Evolutionary conservation across 2,797 vertebrate genomes (phyloP).

Genomic region (Pangasius krempfi): DNA sequence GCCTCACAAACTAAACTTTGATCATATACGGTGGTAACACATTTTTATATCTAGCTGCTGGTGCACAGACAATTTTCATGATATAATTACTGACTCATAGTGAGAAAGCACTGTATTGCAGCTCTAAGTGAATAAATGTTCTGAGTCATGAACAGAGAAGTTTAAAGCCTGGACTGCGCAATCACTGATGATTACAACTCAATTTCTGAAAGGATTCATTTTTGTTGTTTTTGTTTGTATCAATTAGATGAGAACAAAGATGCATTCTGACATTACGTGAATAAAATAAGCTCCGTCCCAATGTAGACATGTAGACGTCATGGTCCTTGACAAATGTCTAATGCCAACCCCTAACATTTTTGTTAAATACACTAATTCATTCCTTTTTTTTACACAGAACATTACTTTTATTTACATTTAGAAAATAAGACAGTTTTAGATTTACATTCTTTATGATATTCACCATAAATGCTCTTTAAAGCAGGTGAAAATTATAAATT

Average conservation of each 20-base stretch:
- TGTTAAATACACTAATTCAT: not conserved
- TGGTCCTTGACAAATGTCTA: not conserved
- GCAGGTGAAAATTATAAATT: not conserved
- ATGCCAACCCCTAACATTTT: not conserved
- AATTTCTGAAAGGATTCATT: not conserved
- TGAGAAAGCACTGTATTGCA: not conserved
- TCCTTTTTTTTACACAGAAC: not conserved
- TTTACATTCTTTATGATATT: not conserved
- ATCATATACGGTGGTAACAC: not conserved
- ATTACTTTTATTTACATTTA: not conserved
- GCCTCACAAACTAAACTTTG: not conserved
- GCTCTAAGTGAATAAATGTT: not conserved
- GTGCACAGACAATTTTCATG: not conserved
- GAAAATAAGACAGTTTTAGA: not conserved
- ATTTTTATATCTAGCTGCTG: not conserved
- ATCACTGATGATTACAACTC: not conserved
- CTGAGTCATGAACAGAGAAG: not conserved
- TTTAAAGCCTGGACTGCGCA: not conserved
- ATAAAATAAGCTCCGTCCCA: not conserved
- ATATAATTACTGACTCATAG: not conserved
- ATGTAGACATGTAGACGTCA: not conserved
- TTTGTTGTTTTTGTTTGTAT: not conserved
- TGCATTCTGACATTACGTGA: not conserved
- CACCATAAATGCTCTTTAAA: not conserved
- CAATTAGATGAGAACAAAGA: not conserved